Percentiles rank a stretch among this genome's conserved stretches.
These are phyloP conservation scores for Peromyscus nudipes DNA, from an alignment of 2,797 vertebrate species.

Conservation along the genomic window DNA sequence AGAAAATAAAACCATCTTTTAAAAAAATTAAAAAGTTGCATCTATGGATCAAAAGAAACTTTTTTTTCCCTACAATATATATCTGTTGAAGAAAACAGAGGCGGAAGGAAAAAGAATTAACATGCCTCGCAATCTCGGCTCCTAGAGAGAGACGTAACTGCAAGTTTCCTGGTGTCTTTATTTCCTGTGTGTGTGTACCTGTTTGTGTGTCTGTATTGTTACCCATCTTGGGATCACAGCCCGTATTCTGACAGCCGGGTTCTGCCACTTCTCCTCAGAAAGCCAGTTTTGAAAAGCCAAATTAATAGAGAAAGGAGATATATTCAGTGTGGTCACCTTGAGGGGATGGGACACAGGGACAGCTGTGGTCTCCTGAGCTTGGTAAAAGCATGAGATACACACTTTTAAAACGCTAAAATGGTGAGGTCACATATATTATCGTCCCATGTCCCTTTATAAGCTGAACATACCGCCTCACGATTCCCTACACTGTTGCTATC, in stretches of 20 bases:
- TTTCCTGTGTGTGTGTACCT: background rate
- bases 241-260: background rate
- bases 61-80: background rate
- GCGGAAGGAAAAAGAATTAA: constrained; percentile 8
- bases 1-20: background rate
- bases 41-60: background rate
- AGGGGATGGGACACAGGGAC: too few species aligned
- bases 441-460: background rate
- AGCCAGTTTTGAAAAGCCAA: background rate
- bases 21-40: constrained; percentile 4
- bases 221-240: background rate
- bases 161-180: background rate
- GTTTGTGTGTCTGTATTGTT: background rate
- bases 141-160: background rate
- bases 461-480: background rate
- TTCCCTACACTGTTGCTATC: background rate
- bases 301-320: background rate
- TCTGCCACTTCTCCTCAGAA: background rate
- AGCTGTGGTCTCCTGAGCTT: background rate
- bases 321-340: background rate
- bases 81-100: background rate
- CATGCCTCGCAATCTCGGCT: background rate
- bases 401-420: background rate
- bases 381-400: background rate
- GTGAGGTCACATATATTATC: background rate